Evolutionary conservation across 2,888 invertebrate species (phyloP).

Genomic region (Drosophila mercatorum): DNA sequence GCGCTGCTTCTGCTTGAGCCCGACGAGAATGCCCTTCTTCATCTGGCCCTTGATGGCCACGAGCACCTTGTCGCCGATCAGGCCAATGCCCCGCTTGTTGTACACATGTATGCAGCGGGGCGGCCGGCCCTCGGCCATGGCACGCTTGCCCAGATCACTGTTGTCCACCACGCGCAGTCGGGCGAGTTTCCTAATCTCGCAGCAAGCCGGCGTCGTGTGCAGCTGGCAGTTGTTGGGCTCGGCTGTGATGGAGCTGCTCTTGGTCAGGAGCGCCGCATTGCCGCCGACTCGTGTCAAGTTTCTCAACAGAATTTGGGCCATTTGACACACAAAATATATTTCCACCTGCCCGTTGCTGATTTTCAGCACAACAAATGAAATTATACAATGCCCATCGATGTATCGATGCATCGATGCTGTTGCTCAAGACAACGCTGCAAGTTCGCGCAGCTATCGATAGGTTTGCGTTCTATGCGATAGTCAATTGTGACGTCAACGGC

Average conservation of each 20-base stretch:
- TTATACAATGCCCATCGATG: slow-evolving; percentile 62
- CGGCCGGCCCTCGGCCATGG: slow-evolving; percentile 97
- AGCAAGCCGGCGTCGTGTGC: slow-evolving; percentile 87
- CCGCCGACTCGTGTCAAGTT: slow-evolving; percentile 20
- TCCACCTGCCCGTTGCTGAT: slow-evolving; percentile 1
- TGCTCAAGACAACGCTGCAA: neutral
- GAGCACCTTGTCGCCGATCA: slow-evolving; percentile 93
- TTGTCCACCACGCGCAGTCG: slow-evolving; percentile 98
- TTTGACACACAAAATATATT: slow-evolving; percentile 12
- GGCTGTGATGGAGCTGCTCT: slow-evolving; percentile 8
- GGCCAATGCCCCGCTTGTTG: slow-evolving; percentile 89
- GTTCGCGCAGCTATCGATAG: slow-evolving; percentile 23
- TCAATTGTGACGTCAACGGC: neutral
- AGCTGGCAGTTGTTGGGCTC: slow-evolving; percentile 85
- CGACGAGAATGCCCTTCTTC: slow-evolving; percentile 96
- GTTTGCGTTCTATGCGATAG: neutral
- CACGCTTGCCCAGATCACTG: slow-evolving; percentile 96
- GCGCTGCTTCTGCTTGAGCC: slow-evolving; percentile 92
- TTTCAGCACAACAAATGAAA: slow-evolving; percentile 42
- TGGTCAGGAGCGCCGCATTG: slow-evolving; percentile 14
- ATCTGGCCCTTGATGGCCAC: slow-evolving; percentile 98
- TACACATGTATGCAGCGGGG: slow-evolving; percentile 97
- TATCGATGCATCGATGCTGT: slow-evolving; percentile 39
- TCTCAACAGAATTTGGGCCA: slow-evolving; percentile 46
- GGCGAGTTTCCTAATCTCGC: slow-evolving; percentile 90